phyloP scores from a whole-genome alignment of 2,797 vertebrate species.

The Eupleurogrammus muticus region DNA sequence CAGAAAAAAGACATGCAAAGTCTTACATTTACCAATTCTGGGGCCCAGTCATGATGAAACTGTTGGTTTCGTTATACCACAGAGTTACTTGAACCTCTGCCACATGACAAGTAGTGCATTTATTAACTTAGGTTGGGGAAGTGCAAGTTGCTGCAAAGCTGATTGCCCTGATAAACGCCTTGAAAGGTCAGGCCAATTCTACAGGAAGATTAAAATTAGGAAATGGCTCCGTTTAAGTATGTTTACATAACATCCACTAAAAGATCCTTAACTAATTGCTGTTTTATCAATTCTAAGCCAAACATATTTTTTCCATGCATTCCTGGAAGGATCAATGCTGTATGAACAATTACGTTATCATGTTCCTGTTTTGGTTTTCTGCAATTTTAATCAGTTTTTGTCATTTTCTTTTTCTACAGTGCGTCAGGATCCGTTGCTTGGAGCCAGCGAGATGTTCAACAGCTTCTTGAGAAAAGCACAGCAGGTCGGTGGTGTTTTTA shows the following conservation, averaged over 20 bases:
- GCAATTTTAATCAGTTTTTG: not conserved
- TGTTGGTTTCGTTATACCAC: conserved; percentile 14
- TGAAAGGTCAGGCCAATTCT: conserved; percentile 21
- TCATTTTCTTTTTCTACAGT: conserved; percentile 77
- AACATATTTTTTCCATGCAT: not conserved
- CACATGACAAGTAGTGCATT: conserved; percentile 4
- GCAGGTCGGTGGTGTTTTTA: conserved; percentile 85
- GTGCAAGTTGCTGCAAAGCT: not conserved
- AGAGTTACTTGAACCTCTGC: conserved; percentile 15
- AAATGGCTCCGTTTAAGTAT: conserved; percentile 12
- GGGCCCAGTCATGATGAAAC: conserved; percentile 1
- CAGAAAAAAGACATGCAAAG: not conserved
- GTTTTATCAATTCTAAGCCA: not conserved
- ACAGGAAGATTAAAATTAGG: not conserved
- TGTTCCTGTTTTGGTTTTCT: conserved; percentile 2
- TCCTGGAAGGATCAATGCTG: not conserved
- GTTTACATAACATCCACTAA: conserved; percentile 15
- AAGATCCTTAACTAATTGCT: not conserved
- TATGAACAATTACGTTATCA: not conserved
- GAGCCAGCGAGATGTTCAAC: conserved; percentile 95
- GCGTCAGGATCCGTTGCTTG: conserved; percentile 93
- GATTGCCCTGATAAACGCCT: conserved; percentile 6
- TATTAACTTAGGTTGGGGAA: not conserved
- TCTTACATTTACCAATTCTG: conserved; percentile 20
- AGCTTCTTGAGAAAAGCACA: conserved; percentile 97